Percentiles rank a stretch among this genome's conserved stretches.
phyloP scores from a whole-genome alignment of 2,888 invertebrate species.

The Leptopilina syphax region DNA sequence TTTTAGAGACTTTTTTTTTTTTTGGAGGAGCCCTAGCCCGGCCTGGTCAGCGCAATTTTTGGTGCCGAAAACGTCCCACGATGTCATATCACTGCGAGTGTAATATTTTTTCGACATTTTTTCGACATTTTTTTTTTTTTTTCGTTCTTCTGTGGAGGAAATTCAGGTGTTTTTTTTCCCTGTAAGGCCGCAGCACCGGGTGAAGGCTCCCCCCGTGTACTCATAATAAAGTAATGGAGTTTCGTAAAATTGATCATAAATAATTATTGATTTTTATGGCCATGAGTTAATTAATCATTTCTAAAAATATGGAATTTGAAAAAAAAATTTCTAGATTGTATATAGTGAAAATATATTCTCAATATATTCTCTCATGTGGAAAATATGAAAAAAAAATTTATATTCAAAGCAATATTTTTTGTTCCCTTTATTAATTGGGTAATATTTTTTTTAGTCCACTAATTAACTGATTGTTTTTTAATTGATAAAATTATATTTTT shows the following conservation, averaged over 20 bases:
- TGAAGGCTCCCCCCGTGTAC: constrained; percentile 64
- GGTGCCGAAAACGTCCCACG: constrained; percentile 38
- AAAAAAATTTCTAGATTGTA: too few species aligned
- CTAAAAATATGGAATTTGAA: too few species aligned
- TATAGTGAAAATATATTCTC: too few species aligned
- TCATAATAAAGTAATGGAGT: constrained; percentile 36
- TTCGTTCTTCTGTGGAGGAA: constrained; percentile 29
- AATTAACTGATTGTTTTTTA: too few species aligned
- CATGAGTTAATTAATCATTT: too few species aligned
- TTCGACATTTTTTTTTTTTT: constrained; percentile 26
- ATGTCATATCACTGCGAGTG: background rate
- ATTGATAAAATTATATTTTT: too few species aligned
- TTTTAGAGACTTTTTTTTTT: constrained; percentile 7
- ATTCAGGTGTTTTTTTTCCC: constrained; percentile 50
- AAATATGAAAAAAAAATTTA: too few species aligned
- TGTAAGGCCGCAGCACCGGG: constrained; percentile 59
- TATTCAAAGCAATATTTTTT: too few species aligned
- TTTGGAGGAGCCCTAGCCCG: constrained; percentile 75
- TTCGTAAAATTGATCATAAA: constrained; percentile 16
- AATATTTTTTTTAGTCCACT: too few species aligned
- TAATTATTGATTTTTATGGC: constrained; percentile 5
- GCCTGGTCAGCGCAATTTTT: constrained; percentile 71
- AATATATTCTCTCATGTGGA: too few species aligned
- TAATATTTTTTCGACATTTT: background rate
- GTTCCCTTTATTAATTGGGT: too few species aligned